These are phyloP conservation scores for Arremon brunneinucha DNA, from an alignment of 2,797 vertebrate genomes.

Conservation along the genomic window DNA sequence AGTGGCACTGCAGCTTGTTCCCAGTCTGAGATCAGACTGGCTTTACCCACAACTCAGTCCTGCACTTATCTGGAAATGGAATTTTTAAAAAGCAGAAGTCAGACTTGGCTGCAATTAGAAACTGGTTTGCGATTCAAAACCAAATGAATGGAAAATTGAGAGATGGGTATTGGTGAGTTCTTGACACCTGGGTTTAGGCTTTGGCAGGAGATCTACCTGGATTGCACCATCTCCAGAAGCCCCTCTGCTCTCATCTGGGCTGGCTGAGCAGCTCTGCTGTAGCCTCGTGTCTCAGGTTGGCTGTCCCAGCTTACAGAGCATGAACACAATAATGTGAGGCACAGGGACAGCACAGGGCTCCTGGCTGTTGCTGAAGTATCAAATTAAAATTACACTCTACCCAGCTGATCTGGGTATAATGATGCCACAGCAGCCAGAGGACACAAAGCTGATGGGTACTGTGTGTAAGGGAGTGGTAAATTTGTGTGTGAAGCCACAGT, in stretches of 20 bases:
- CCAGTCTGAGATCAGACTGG: background rate
- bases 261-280: accelerated
- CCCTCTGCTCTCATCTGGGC: accelerated
- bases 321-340: background rate
- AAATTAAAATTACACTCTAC: background rate
- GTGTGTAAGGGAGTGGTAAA: background rate
- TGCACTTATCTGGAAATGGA: background rate
- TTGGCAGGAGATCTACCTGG: background rate
- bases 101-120: background rate
- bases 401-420: background rate
- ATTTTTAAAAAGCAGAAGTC: background rate
- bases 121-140: background rate
- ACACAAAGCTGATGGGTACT: background rate
- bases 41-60: background rate
- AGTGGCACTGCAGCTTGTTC: background rate
- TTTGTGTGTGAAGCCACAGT: background rate
- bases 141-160: background rate
- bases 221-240: background rate
- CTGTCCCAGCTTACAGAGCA: background rate
- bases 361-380: background rate
- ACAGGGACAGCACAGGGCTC: background rate
- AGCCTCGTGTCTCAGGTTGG: background rate
- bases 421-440: background rate
- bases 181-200: background rate
- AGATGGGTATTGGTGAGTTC: background rate